These are phyloP conservation scores for Acanthoscelides obtectus DNA, from an alignment of 2,888 invertebrate species.

Conservation along the genomic window DNA sequence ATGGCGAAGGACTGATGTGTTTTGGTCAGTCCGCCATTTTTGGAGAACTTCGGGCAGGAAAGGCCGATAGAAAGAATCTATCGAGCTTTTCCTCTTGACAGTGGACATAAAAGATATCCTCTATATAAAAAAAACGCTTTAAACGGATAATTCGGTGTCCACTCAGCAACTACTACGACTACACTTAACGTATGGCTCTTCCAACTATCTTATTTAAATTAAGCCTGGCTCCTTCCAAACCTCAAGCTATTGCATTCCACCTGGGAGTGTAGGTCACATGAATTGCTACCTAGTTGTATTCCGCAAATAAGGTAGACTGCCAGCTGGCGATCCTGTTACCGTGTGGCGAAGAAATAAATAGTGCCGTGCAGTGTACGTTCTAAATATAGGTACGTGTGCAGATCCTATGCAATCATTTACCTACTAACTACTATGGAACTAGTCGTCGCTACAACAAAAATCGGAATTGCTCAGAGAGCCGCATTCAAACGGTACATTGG, in stretches of 20 bases:
- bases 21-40: no score
- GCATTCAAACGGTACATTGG: neutral
- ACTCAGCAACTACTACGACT: no score
- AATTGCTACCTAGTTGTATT: neutral
- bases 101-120: no score
- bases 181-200: no score
- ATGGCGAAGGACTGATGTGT: no score
- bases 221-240: neutral
- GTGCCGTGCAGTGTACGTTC: neutral
- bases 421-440: neutral
- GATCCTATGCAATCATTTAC: neutral
- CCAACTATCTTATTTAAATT: neutral
- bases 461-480: neutral
- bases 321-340: neutral
- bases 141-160: no score
- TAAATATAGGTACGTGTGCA: neutral
- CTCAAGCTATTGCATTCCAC: neutral
- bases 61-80: no score
- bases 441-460: neutral
- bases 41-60: no score
- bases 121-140: no score
- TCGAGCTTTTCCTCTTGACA: no score
- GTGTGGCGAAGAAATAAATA: neutral
- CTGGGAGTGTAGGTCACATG: neutral
- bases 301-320: neutral